A percentile compares a stretch with the other conserved stretches of the same genome.
Conservation (phyloP, 2,888 invertebrate species). For the Mycalesis mineus region DNA sequence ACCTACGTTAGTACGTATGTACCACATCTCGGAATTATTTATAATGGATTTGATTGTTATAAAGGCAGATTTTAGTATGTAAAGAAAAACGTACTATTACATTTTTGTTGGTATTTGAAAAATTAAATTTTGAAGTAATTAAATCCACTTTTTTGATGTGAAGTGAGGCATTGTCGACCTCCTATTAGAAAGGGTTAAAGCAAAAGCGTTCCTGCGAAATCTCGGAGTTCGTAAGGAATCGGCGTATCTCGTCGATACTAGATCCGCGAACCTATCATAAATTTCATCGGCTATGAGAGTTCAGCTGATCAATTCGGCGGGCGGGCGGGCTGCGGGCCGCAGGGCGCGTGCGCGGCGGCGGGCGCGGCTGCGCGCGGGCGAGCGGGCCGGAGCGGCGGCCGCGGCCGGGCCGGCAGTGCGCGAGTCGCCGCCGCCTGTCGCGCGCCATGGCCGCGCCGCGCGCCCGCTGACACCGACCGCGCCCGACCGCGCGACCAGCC, state of each 20-base stretch:
- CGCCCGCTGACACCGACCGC: constrained; percentile 55
- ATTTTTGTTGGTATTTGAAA: neutral
- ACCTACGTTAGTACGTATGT: neutral
- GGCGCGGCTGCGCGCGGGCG: constrained; percentile 40
- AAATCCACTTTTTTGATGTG: no score
- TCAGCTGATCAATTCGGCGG: constrained; percentile 68
- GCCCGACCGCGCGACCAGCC: constrained; percentile 36
- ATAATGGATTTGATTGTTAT: neutral
- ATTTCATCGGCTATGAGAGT: constrained; percentile 73
- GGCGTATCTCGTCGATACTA: constrained; percentile 62
- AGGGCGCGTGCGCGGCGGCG: constrained; percentile 33
- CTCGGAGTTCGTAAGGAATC: constrained; percentile 41
- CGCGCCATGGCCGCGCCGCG: constrained; percentile 71
- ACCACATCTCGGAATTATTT: neutral
- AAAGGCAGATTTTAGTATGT: no score
- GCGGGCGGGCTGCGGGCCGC: constrained; percentile 36
- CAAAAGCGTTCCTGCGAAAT: constrained; percentile 13
- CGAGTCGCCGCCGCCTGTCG: constrained; percentile 62
- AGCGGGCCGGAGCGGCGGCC: constrained; percentile 49
- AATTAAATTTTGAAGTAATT: neutral
- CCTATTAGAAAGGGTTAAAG: neutral
- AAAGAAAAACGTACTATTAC: no score
- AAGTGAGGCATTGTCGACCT: no score
- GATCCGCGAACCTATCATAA: constrained; percentile 72
- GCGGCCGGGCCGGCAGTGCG: constrained; percentile 64